These are phyloP conservation scores for Illadopsis cleaveri DNA, from an alignment of 2,113 vertebrate genomes.

Conservation along the genomic window DNA sequence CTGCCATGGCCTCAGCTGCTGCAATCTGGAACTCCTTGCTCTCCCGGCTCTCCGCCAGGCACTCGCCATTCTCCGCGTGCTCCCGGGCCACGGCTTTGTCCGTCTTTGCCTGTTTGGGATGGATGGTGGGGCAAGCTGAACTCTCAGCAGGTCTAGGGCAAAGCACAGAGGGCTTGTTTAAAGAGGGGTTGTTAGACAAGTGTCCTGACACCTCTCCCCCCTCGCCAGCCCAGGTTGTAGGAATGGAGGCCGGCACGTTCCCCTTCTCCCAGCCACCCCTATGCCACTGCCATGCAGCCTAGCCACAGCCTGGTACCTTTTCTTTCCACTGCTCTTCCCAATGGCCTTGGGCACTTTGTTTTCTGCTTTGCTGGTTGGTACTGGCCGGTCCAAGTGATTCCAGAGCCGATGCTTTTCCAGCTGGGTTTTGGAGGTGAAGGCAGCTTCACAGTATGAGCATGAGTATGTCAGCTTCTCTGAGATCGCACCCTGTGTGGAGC, in stretches of 20 bases:
- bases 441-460: slow-evolving; percentile 91
- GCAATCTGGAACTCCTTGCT: slow-evolving; percentile 76
- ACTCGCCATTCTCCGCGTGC: slow-evolving; percentile 85
- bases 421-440: slow-evolving; percentile 93
- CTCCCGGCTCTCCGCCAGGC: slow-evolving; percentile 70
- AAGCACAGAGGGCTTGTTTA: slow-evolving; percentile 66
- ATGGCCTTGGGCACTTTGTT: slow-evolving; percentile 78
- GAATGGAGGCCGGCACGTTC: not conserved
- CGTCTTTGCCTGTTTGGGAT: slow-evolving; percentile 89
- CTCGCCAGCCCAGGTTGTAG: not conserved
- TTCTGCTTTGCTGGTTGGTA: slow-evolving; percentile 69
- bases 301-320: slow-evolving; percentile 79
- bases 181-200: slow-evolving; percentile 36
- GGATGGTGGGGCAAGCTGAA: slow-evolving; percentile 80
- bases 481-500: slow-evolving; percentile 77
- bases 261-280: not conserved
- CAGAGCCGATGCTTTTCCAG: slow-evolving; percentile 94
- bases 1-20: slow-evolving; percentile 49
- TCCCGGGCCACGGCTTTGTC: slow-evolving; percentile 76
- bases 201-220: not conserved
- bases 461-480: slow-evolving; percentile 88
- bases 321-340: slow-evolving; percentile 83
- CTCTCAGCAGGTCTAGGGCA: slow-evolving; percentile 84
- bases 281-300: not conserved
- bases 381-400: slow-evolving; percentile 88